A percentile compares a stretch with the other conserved stretches of the same genome.
phyloP scores from a whole-genome alignment of 2,888 invertebrate genomes.

The Sinotaia quadrata region DNA sequence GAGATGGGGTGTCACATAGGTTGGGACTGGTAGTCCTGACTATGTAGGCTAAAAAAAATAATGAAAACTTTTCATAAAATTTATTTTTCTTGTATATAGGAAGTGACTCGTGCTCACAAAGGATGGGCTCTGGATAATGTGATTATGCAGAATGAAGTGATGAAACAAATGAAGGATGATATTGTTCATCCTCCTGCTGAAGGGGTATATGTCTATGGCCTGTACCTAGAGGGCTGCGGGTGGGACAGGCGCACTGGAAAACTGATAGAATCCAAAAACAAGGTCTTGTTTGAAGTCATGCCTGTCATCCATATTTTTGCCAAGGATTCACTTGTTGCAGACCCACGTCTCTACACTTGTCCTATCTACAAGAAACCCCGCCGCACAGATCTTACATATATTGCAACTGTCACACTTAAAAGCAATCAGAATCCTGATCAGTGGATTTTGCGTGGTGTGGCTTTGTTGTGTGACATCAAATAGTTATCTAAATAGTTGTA shows the following conservation, averaged over 20 bases:
- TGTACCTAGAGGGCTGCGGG: constrained; percentile 89
- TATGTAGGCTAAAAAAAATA: too few species aligned
- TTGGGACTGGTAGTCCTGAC: too few species aligned
- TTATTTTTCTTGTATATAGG: constrained; percentile 48
- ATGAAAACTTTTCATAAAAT: too few species aligned
- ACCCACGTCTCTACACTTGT: constrained; percentile 61
- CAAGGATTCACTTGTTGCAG: constrained; percentile 22
- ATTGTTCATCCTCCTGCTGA: constrained; percentile 84
- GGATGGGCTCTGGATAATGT: constrained; percentile 73
- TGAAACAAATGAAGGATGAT: constrained; percentile 62
- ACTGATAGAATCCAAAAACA: constrained; percentile 84
- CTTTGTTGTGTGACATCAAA: constrained; percentile 95
- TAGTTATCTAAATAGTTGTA: too few species aligned
- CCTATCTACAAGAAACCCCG: constrained; percentile 80
- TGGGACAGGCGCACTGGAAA: constrained; percentile 85
- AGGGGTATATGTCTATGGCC: constrained; percentile 88
- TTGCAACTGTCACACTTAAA: constrained; percentile 80
- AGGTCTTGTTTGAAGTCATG: constrained; percentile 82
- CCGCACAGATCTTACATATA: constrained; percentile 86
- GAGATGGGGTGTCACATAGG: too few species aligned
- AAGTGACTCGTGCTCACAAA: constrained; percentile 72
- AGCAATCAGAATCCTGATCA: constrained; percentile 81
- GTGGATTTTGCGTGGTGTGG: constrained; percentile 95
- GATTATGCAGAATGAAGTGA: constrained; percentile 71
- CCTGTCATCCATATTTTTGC: constrained; percentile 89